Evolutionary conservation across 2,888 invertebrate species (phyloP).

Genomic region (Rotaria magnacalcarata): DNA sequence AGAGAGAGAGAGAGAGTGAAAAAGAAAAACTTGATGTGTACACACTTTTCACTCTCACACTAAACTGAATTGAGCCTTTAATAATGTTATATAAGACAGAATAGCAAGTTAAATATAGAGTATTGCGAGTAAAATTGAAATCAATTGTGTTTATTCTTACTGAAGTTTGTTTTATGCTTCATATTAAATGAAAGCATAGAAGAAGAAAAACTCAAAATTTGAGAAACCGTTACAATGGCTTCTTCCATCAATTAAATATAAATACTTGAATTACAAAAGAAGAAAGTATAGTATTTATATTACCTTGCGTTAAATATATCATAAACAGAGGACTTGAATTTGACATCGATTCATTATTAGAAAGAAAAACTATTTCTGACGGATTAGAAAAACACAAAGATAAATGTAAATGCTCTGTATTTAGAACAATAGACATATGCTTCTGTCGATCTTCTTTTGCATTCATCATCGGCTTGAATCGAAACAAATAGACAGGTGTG

Average conservation of each 20-base stretch:
- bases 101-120: background rate
- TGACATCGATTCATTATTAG: background rate
- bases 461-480: constrained; percentile 11
- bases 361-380: no score
- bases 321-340: background rate
- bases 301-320: background rate
- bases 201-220: background rate
- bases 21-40: no score
- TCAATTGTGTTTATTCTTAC: background rate
- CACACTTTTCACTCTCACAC: no score
- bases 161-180: background rate
- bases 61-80: background rate
- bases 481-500: constrained; percentile 13
- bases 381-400: no score
- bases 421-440: background rate
- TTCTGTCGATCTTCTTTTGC: background rate
- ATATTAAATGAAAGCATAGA: background rate
- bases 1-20: background rate
- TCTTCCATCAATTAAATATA: background rate
- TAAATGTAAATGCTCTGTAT: background rate
- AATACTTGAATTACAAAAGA: no score
- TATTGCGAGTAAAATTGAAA: background rate
- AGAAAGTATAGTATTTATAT: no score
- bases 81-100: background rate
- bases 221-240: background rate